These are phyloP conservation scores for Amphimallon solstitiale DNA, from an alignment of 2,888 invertebrate genomes.

Conservation along the genomic window DNA sequence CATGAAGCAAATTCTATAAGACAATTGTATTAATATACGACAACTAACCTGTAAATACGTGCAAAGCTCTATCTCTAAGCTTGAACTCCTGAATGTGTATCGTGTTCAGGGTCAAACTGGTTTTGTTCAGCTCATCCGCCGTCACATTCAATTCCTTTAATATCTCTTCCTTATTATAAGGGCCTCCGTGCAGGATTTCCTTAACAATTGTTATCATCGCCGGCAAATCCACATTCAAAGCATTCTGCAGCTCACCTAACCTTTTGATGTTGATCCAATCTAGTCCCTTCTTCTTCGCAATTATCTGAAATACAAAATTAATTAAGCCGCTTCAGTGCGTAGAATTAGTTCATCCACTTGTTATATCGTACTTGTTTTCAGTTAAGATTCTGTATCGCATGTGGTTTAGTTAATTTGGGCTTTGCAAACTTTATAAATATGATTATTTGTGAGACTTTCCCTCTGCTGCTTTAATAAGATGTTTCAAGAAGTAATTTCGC, in stretches of 20 bases:
- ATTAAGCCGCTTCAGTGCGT: background rate
- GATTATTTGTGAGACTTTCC: no score
- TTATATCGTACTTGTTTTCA: no score
- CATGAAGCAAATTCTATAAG: no score
- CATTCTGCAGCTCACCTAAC: slow-evolving; percentile 80
- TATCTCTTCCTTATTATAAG: slow-evolving; percentile 78
- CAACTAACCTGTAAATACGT: slow-evolving; percentile 81
- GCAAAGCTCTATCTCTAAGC: slow-evolving; percentile 85
- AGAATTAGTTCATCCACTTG: background rate
- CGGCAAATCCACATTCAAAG: slow-evolving; percentile 70
- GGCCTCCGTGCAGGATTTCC: slow-evolving; percentile 70
- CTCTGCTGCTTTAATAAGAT: no score
- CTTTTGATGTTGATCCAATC: slow-evolving; percentile 74
- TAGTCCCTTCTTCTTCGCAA: slow-evolving; percentile 71
- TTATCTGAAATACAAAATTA: slow-evolving; percentile 63
- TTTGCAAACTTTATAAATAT: no score
- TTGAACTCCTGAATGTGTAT: slow-evolving; percentile 74
- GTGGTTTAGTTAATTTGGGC: no score
- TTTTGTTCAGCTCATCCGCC: slow-evolving; percentile 72
- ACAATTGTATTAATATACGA: no score
- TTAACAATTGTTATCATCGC: slow-evolving; percentile 78
- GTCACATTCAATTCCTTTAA: slow-evolving; percentile 69
- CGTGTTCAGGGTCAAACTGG: slow-evolving; percentile 74
- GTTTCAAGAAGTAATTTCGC: no score
- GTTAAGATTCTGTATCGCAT: no score